phyloP scores from a whole-genome alignment of 2,113 vertebrate genomes.

The Thunnus thynnus region DNA sequence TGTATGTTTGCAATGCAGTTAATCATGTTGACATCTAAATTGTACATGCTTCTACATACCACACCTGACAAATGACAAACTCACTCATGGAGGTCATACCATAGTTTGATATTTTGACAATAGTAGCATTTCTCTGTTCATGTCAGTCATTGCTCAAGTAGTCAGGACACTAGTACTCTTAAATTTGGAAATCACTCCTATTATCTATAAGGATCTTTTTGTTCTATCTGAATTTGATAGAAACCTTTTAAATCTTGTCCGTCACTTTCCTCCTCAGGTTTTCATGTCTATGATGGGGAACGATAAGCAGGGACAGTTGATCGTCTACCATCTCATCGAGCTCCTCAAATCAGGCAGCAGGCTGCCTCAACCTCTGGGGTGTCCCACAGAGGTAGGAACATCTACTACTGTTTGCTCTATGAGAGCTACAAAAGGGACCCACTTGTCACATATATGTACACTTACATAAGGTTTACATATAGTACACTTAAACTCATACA shows the following conservation, averaged over 20 bases:
- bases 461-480: too few species aligned
- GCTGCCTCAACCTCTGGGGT: slow-evolving; percentile 90
- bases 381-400: slow-evolving; percentile 89
- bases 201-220: not conserved
- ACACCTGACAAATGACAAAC: too few species aligned
- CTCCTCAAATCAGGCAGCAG: slow-evolving; percentile 93
- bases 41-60: too few species aligned
- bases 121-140: not conserved
- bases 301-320: slow-evolving; percentile 98
- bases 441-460: not conserved
- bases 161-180: too few species aligned
- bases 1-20: not conserved
- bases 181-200: not conserved
- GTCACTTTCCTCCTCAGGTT: slow-evolving; percentile 84
- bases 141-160: too few species aligned
- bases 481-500: too few species aligned
- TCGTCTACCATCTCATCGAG: slow-evolving; percentile 97
- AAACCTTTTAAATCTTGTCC: slow-evolving; percentile 36
- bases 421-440: not conserved
- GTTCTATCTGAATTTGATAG: not conserved
- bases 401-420: not conserved
- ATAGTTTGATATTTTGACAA: not conserved
- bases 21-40: not conserved
- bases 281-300: slow-evolving; percentile 99
- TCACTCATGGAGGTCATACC: not conserved